Base-by-base conservation (phyloP, 2,888 invertebrate genomes). In the Achlya flavicornis region DNA sequence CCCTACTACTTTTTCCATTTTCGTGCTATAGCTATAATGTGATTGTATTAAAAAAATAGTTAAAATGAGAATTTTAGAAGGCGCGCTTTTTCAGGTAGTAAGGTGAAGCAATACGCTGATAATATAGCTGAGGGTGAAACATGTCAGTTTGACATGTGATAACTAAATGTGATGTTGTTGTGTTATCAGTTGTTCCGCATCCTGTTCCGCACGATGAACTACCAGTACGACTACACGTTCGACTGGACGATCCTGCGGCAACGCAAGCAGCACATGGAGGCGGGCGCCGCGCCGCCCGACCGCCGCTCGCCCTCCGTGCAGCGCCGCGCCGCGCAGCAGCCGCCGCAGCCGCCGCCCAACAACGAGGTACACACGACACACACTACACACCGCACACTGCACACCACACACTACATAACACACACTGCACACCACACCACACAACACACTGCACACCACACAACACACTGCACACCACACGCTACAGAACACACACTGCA, bases 221-320 rank as follows among this genome's bases (percentile, higher is more conserved):
- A 99, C 93, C 98, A 99, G 94, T 99, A 99, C 94, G 99, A 99
- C 94, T 99, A 99, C 94, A 98, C 98, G 84, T 99, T 99, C 94
- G 99, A 99, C 95, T 99, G 99, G 99, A 99, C 99, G 83, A 97
- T 99, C 97, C 95, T 99, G 88, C 98, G 99, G 87, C 99, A 99
- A 93, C 98, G 98, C 84, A 92, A 92, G 87, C 93, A 92, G 84
- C 90, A 90, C 83, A 83, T 87, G 85, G 90, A 90, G 84, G 88
- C 83, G 11, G 87, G 82, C 76, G 87, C 86, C 71, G 88, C 88
- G 76, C 77, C 87, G 68, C 80, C 88, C 71, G 91, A 91, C 83
- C 89, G 92, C 32, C 90, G 91, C 86, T 89, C 90, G 79, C 91
- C 92, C 69, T 87, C 89, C 78, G 89, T 88, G 84, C 90, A 89